Conservation (phyloP, 2,888 invertebrate genomes). For the Parapristionchus giblindavisi region DNA sequence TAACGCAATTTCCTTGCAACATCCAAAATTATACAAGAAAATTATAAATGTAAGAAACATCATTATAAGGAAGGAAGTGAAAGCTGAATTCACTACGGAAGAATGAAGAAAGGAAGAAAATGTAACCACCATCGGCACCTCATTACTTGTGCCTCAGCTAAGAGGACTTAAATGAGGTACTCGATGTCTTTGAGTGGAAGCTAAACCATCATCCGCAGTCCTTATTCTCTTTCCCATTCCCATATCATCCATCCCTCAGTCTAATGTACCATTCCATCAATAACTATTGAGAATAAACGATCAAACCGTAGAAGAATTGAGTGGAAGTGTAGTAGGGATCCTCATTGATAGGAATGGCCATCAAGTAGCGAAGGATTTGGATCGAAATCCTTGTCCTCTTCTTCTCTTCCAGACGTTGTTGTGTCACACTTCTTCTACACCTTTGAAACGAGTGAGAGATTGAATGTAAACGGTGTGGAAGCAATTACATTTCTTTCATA, state of each 20-base stretch:
- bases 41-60: no score
- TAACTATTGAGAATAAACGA: background rate
- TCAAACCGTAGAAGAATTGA: slow-evolving; percentile 25
- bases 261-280: slow-evolving; percentile 1
- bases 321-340: slow-evolving; percentile 34
- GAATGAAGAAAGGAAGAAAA: background rate
- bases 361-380: no score
- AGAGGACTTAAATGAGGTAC: slow-evolving; percentile 28
- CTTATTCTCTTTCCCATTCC: slow-evolving; percentile 7
- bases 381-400: background rate
- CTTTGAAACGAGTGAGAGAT: no score
- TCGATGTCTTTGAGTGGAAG: no score
- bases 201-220: no score
- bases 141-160: no score
- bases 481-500: no score
- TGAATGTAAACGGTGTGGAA: no score
- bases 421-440: no score
- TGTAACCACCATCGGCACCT: no score
- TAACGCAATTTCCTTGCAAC: no score
- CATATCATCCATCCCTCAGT: background rate
- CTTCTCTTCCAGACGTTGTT: background rate
- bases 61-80: slow-evolving; percentile 13
- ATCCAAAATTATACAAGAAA: no score
- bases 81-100: background rate
- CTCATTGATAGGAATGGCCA: slow-evolving; percentile 39